phyloP scores from a whole-genome alignment of 2,113 vertebrate genomes.

The Corvus cornix region DNA sequence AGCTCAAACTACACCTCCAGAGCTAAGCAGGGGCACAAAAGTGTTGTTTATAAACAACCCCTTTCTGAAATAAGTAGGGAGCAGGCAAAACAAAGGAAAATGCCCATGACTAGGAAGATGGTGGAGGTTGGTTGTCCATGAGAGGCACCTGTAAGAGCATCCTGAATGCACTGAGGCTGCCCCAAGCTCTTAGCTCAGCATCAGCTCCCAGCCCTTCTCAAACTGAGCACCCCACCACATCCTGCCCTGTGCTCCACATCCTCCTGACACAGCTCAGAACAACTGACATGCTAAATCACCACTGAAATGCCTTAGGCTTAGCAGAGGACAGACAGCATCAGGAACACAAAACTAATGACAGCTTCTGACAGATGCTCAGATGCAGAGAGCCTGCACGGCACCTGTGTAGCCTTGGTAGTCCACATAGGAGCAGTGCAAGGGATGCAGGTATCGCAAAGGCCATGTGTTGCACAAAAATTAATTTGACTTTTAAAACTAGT shows the following conservation, averaged over 20 bases:
- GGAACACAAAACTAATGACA: neutral
- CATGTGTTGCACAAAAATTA: rapidly evolving
- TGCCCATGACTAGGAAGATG: rapidly evolving
- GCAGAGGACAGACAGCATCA: neutral
- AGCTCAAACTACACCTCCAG: neutral
- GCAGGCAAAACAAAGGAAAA: neutral
- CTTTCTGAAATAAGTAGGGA: neutral
- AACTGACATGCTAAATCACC: rapidly evolving
- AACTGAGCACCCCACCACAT: rapidly evolving
- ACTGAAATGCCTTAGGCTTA: neutral
- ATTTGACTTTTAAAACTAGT: neutral
- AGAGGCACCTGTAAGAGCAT: neutral
- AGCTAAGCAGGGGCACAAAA: neutral
- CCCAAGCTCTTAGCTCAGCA: neutral
- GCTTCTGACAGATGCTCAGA: neutral
- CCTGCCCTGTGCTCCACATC: rapidly evolving
- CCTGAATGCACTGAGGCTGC: neutral
- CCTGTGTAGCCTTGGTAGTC: neutral
- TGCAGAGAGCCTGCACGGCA: rapidly evolving
- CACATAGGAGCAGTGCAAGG: neutral
- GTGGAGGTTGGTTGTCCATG: rapidly evolving
- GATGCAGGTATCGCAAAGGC: neutral
- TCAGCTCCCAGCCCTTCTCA: neutral
- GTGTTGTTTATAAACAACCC: neutral
- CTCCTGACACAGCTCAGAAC: neutral